Evolutionary conservation across 2,888 invertebrate genomes (phyloP).

Genomic region (Hypomecis atomaria): DNA sequence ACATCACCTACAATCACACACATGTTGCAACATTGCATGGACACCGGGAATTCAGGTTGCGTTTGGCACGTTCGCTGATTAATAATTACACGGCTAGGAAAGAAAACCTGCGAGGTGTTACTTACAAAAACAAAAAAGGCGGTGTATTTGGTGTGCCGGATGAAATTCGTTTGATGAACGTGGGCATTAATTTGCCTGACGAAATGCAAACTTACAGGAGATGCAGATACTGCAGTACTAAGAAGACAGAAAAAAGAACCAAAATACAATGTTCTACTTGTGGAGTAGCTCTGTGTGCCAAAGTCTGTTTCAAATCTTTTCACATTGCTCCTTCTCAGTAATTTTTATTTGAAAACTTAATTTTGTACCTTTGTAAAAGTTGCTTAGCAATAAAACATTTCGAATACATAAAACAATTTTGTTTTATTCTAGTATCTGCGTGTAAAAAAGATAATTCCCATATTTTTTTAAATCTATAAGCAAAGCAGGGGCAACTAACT

Average conservation of each 20-base stretch:
- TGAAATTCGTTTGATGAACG: constrained; percentile 47
- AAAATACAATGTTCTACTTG: constrained; percentile 36
- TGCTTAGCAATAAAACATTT: constrained; percentile 4
- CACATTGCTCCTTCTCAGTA: constrained; percentile 13
- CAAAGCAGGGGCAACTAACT: constrained; percentile 5
- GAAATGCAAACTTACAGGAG: constrained; percentile 46
- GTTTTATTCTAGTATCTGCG: constrained; percentile 6
- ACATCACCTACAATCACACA: constrained; percentile 43
- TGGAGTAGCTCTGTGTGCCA: constrained; percentile 34
- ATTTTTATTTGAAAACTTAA: constrained; percentile 2
- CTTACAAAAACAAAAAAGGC: constrained; percentile 42
- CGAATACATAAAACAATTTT: constrained; percentile 5
- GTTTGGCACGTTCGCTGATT: constrained; percentile 18
- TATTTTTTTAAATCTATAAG: background rate
- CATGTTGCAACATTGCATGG: constrained; percentile 30
- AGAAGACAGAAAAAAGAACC: constrained; percentile 36
- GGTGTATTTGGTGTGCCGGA: constrained; percentile 48
- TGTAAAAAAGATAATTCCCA: constrained; percentile 8
- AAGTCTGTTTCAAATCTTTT: constrained; percentile 31
- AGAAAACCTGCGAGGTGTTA: too few species aligned
- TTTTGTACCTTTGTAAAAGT: constrained; percentile 5
- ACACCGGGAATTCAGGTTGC: constrained; percentile 33
- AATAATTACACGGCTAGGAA: too few species aligned
- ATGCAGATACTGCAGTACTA: constrained; percentile 49
- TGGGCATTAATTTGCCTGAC: constrained; percentile 48